A percentile compares a stretch with the other conserved stretches of the same genome.
Conservation (phyloP, 2,113 vertebrate genomes). For the Gnathonemus echidnorhynchus region DNA sequence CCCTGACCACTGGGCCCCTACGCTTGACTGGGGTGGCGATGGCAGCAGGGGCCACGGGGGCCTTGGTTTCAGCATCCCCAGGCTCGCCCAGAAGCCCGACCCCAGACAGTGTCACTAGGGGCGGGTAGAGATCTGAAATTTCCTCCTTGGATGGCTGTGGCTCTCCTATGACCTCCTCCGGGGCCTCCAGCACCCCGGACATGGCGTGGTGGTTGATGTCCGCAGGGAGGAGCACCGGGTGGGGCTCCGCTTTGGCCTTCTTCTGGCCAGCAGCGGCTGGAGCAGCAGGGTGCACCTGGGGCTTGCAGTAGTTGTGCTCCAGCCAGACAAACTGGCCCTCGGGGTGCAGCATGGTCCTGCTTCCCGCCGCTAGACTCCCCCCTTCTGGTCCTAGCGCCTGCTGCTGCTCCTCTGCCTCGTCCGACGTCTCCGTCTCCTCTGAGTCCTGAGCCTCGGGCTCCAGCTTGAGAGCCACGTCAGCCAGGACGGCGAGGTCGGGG, state of each 20-base stretch:
- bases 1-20: constrained; percentile 41
- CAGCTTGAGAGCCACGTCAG: constrained; percentile 70
- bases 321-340: constrained; percentile 58
- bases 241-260: constrained; percentile 51
- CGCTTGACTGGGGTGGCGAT: constrained; percentile 46
- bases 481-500: constrained; percentile 65
- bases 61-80: constrained; percentile 34
- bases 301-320: constrained; percentile 81
- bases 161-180: constrained; percentile 68
- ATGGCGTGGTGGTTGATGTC: constrained; percentile 58
- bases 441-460: constrained; percentile 69
- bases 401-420: constrained; percentile 69
- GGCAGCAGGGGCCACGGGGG: neutral
- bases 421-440: constrained; percentile 69
- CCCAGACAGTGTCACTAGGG: constrained; percentile 25
- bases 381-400: constrained; percentile 49
- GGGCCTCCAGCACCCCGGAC: constrained; percentile 62
- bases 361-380: constrained; percentile 31
- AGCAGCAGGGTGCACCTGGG: constrained; percentile 39
- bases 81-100: constrained; percentile 42
- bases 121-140: constrained; percentile 37
- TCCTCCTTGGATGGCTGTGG: constrained; percentile 40
- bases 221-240: constrained; percentile 49
- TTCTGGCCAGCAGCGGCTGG: constrained; percentile 21
- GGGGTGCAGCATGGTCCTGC: constrained; percentile 30